Base-by-base conservation (phyloP, 2,797 vertebrate genomes). In the Triplophysa bombifrons region DNA sequence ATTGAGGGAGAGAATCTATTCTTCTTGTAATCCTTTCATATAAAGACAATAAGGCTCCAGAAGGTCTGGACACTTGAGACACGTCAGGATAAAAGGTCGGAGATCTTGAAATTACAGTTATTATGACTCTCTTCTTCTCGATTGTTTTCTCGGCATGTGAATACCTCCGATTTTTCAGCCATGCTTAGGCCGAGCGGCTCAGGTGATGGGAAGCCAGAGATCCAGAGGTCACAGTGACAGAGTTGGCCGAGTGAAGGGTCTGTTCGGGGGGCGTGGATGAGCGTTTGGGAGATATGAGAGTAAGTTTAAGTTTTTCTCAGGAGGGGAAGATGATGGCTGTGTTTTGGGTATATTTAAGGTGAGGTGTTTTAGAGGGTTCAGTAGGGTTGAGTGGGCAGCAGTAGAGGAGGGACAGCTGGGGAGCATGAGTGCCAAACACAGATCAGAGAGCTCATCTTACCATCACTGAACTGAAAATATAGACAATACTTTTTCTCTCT, bases 351-450 rank as follows among this genome's bases (percentile, higher is more conserved):
- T 61, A 77, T 55, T 34, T 78, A 9, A 71, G 61, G 19, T 78
- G 34, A 71, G 55, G 48, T 64, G 48, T 65, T 65, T 64, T n/a
- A 76, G 10, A 41, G 17, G 51, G 70, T 92, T 92, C 92, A 92
- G 83, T 70, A 82, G 84, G 84, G 27, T 17, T 82, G 82, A 87
- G 87, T 86, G 86, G 90, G 89, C 90, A 56, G 55, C 70, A 92
- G 91, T 87, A 86, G 89, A 90, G 85, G 87, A 87, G 90, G 89
- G 92, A 94, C 93, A 94, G 92, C 91, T 94, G 93, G 89, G 86
- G 89, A 91, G 90, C 90, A 91, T 89, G 88, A 93, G 87, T 88
- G 88, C 88, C 87, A 78, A 87, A 85, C 80, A 71, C 55, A 90
- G 90, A 92, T 93, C 92, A 92, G 89, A 92, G 89, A 87, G 87